Evolutionary conservation across 2,797 vertebrate genomes (phyloP), one percentile per base, ranked within the genome.

Genomic region (Sebastes oblongus): DNA sequence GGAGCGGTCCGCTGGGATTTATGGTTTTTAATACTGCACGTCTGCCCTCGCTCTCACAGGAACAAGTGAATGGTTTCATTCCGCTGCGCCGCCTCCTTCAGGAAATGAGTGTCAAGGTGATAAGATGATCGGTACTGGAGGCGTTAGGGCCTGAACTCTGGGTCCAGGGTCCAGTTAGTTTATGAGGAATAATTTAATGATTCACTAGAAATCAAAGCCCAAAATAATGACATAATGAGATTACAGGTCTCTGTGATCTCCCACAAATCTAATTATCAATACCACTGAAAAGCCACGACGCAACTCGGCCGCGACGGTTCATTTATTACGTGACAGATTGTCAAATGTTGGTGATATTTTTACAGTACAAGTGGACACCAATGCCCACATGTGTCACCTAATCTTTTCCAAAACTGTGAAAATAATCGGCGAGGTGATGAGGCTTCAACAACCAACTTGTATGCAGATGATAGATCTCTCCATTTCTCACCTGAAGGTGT

Each of bases 401-500:
- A 16, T 42, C 39, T 42, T 16, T 42, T 42, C 39, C 36, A 14
- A 42, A 16, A 42, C 39, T 42, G 39, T 42, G 0, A 42, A 16
- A 42, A 16, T 24, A 30, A 66, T 16, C 13, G 10, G 10, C 0
- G 8, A 25, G 10, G 27, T 13, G 62, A 52, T 4, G 27, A 22
- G n/a, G 52, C 24, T 59, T 32, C 3, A 29, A 30, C 24, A 30
- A 3, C n/a, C 5, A 4, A 0, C 36, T 39, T 39, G 36, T 39
- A 39, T 39, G 36, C 36, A 39, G 13, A 39, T 39, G 36, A 39
- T 39, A 39, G 13, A 39, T 39, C 36, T 20, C 66, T 54, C 42
- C 9, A 6, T 42, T 66, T 84, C 76, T 71, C 77, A 84, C 77
- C 66, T 80, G 34, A 78, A 68, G 77, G 66, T 84, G 83, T 24